Conservation (phyloP, 2,888 invertebrate species). For the Conistra vaccinii region DNA sequence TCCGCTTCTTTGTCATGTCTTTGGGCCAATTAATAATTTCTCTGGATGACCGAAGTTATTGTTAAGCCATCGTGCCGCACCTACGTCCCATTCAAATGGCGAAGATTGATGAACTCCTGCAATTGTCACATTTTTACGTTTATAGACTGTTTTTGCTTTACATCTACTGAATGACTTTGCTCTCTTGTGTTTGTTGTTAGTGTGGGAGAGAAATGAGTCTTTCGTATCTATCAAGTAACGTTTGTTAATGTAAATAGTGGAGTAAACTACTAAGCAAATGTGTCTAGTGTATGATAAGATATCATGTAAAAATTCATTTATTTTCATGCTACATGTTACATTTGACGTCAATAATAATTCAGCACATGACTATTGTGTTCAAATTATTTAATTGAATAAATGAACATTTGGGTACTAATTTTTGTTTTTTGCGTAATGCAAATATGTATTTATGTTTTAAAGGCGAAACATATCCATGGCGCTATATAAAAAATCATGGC, state of each 20-base stretch:
- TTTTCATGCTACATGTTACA: slow-evolving; percentile 28
- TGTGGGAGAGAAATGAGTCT: slow-evolving; percentile 38
- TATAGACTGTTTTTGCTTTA: slow-evolving; percentile 85
- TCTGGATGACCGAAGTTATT: slow-evolving; percentile 89
- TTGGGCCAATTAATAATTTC: slow-evolving; percentile 90
- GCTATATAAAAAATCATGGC: not conserved
- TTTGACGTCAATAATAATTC: slow-evolving; percentile 48
- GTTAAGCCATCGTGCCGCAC: slow-evolving; percentile 80
- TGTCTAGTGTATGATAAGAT: slow-evolving; percentile 43
- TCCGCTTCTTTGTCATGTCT: slow-evolving; percentile 89
- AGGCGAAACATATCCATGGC: too few relatives aligned
- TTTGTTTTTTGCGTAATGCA: not conserved
- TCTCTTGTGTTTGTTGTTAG: slow-evolving; percentile 41
- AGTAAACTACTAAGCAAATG: slow-evolving; percentile 44
- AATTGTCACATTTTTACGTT: slow-evolving; percentile 87
- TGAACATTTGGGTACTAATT: not conserved
- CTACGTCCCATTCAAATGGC: slow-evolving; percentile 82
- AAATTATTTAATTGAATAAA: slow-evolving; percentile 36
- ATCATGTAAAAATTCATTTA: slow-evolving; percentile 34
- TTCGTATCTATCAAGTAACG: slow-evolving; percentile 41
- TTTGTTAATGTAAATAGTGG: slow-evolving; percentile 33
- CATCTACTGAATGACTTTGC: slow-evolving; percentile 77
- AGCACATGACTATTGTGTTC: slow-evolving; percentile 36
- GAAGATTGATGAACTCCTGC: slow-evolving; percentile 89
- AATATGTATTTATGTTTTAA: not conserved